Base-by-base conservation (phyloP, 2,888 invertebrate species). In the Standfussiana lucernea region DNA sequence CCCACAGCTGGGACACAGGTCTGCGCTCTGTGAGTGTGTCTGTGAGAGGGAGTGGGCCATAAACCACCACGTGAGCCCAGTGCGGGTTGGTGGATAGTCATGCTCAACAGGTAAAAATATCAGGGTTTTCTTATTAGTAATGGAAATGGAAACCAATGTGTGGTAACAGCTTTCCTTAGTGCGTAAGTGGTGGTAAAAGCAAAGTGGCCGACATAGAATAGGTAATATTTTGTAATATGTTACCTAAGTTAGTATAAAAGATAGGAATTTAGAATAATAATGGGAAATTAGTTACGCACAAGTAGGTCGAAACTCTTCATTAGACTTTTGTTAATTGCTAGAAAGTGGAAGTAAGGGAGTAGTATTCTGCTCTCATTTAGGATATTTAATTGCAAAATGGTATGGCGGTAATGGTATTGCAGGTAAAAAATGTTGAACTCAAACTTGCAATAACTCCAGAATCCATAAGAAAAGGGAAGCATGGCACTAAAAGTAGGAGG, bases 211-310 rank as follows among this genome's bases (percentile, higher is more conserved):
- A 47, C 59, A 61, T 40, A 59, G n/a, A 77, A 24, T 37, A 83
- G 40, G 37, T 50, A 37, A 56, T 24, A n/a, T 42, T 50, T 53
- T 67, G 18, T 35, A 35, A 47, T 32, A 40, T 61, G 24, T 47
- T 32, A 79, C 80, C 21, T 53, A 50, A 47, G 35, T 45, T 35
- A 37, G 10, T 13, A 67, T 35, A 69, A 69, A 32, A 32, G 35
- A 50, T 45, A 28, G 8, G n/a, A 70, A 67, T 53, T 80, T 59
- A 59, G n/a, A 75, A 85, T 68, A 71, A 59, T 70, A 64, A 37
- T 32, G 7, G 47, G 35, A 28, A 66, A 71, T 84, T 73, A 45
- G 65, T 61, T 11, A 66, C 50, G 45, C 45, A n/a, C 24, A 82
- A 45, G 72, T 66, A 72, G 53, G 65, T 70, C 45, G 18, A 53